A percentile compares a stretch with the other conserved stretches of the same genome.
These are phyloP conservation scores for Edolisoma coerulescens DNA, from an alignment of 2,113 vertebrate species.

Conservation along the genomic window DNA sequence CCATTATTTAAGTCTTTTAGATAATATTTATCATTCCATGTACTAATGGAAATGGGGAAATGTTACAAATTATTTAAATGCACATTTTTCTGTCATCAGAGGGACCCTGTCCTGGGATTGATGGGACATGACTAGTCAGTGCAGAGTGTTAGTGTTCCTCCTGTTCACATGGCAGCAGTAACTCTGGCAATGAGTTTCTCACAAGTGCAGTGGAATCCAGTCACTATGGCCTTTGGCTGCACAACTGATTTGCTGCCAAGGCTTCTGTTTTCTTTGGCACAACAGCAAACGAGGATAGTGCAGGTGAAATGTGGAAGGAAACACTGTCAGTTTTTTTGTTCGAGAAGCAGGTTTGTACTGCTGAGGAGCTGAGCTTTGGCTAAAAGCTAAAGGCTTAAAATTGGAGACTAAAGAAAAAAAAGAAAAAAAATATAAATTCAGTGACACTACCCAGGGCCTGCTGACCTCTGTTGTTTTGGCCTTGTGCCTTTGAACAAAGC, in stretches of 20 bases:
- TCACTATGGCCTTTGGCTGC: background rate
- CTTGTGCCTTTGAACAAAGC: background rate
- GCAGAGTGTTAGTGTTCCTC: background rate
- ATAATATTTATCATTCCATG: constrained; percentile 1
- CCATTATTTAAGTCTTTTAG: background rate
- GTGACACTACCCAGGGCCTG: background rate
- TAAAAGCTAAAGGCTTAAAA: background rate
- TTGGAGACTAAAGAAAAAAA: background rate
- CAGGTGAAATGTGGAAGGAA: background rate
- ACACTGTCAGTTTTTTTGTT: background rate
- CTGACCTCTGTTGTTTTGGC: background rate
- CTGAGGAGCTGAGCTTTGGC: background rate
- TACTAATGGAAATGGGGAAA: background rate
- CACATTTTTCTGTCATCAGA: background rate
- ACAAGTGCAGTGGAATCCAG: background rate
- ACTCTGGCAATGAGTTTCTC: background rate
- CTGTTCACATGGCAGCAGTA: background rate
- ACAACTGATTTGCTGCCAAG: background rate
- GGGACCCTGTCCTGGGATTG: background rate
- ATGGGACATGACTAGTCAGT: background rate
- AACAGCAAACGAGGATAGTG: background rate
- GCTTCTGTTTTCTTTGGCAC: background rate
- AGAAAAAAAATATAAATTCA: background rate
- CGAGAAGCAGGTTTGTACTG: background rate
- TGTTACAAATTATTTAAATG: background rate